Percentiles rank a stretch among this genome's conserved stretches.
Conservation (phyloP, 1,140 invertebrate species). For the Charaxes varanes region DNA sequence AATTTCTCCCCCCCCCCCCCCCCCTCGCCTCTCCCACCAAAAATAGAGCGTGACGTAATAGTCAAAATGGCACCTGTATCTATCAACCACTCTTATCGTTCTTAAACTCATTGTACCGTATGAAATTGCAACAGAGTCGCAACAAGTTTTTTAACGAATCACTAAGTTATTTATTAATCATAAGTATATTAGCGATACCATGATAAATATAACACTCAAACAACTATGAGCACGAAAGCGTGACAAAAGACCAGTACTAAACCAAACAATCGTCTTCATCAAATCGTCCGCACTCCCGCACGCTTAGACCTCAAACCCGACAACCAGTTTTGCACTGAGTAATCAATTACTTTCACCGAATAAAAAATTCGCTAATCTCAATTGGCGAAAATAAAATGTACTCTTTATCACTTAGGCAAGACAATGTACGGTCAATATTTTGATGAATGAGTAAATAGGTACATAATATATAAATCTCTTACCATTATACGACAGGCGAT, state of each 20-base stretch:
- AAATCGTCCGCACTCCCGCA: background rate
- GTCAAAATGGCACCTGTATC: too few relatives aligned
- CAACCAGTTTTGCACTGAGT: constrained; percentile 8
- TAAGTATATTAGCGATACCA: too few relatives aligned
- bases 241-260: background rate
- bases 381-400: background rate
- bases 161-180: too few relatives aligned
- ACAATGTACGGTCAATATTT: constrained; percentile 11
- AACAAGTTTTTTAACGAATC: too few relatives aligned
- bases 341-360: constrained; percentile 14
- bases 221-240: background rate
- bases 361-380: background rate
- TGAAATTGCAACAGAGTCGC: too few relatives aligned
- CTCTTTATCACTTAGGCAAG: background rate
- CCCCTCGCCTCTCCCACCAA: too few relatives aligned
- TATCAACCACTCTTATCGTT: too few relatives aligned
- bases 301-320: constrained; percentile 1
- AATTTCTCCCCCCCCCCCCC: too few relatives aligned
- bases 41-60: too few relatives aligned
- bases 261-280: constrained; percentile 1
- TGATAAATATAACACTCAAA: too few relatives aligned
- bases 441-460: constrained; percentile 12
- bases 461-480: constrained; percentile 28
- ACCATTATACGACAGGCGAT: constrained; percentile 43
- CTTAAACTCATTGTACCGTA: too few relatives aligned